Percentiles rank a stretch among this genome's conserved stretches.
phyloP scores from a whole-genome alignment of 2,888 invertebrate genomes.

The Dasysyrphus albostriatus region DNA sequence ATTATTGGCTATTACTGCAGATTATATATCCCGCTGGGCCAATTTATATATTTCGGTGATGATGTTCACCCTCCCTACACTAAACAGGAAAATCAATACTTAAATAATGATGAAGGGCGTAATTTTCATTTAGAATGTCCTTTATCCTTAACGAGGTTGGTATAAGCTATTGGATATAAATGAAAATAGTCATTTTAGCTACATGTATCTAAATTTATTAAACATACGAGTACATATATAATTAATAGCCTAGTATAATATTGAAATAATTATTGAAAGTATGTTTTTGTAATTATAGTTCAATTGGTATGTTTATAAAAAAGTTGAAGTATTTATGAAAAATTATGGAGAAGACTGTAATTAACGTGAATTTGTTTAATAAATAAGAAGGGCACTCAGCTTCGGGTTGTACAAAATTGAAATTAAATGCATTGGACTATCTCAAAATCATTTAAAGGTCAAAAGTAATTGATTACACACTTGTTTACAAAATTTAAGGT shows the following conservation, averaged over 20 bases:
- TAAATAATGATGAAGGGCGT: conserved; percentile 10
- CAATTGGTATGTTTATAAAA: not conserved
- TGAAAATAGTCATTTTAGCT: not conserved
- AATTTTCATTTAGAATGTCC: conserved; percentile 12
- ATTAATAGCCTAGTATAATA: not conserved
- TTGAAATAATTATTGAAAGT: not conserved
- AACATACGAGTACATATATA: not conserved
- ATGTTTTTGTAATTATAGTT: not conserved
- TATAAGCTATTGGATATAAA: not conserved
- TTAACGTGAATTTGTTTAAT: not conserved
- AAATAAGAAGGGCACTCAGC: not conserved
- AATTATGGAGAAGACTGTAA: not conserved
- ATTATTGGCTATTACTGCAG: conserved; percentile 20
- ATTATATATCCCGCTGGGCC: conserved; percentile 18
- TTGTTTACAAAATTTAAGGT: too few species aligned
- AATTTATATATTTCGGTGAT: not conserved
- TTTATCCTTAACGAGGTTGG: not conserved
- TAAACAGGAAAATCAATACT: conserved; percentile 4
- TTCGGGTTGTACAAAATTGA: not conserved
- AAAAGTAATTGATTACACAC: too few species aligned
- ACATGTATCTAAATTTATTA: not conserved
- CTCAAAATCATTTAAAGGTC: not conserved
- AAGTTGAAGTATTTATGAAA: too few species aligned
- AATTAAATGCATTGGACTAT: not conserved
- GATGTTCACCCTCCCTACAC: not conserved